A percentile compares a stretch with the other conserved stretches of the same genome.
Conservation (phyloP, 2,888 invertebrate species). For the Hirtodrosophila cameraria region DNA sequence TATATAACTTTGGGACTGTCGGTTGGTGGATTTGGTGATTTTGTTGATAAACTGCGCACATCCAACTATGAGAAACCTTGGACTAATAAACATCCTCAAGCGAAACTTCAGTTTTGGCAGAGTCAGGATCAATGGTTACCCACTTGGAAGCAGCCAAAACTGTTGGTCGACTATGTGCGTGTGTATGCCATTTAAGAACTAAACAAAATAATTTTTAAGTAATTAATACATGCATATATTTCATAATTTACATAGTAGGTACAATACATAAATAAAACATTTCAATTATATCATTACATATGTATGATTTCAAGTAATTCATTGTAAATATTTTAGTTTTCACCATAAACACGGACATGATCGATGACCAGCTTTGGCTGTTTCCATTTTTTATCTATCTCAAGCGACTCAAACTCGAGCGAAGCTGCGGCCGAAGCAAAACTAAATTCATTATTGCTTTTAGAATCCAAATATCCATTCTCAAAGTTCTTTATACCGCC, state of each 20-base stretch:
- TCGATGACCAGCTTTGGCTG: conserved; percentile 18
- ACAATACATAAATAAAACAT: too few relatives aligned
- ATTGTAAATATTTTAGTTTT: conserved; percentile 1
- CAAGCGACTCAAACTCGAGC: not conserved
- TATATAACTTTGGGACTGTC: conserved; percentile 90
- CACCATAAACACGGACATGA: conserved; percentile 17
- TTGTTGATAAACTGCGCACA: conserved; percentile 85
- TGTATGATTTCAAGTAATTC: not conserved
- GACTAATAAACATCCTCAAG: conserved; percentile 88
- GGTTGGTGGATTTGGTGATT: conserved; percentile 90
- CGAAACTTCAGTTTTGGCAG: conserved; percentile 89
- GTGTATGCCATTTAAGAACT: conserved; percentile 77
- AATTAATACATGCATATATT: not conserved
- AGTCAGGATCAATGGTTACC: conserved; percentile 87
- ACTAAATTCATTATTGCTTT: accelerated
- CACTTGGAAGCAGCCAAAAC: conserved; percentile 87
- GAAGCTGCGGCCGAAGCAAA: not conserved
- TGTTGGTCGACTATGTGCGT: conserved; percentile 80
- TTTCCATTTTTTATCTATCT: not conserved
- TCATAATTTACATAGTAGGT: not conserved
- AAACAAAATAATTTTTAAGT: not conserved
- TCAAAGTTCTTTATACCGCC: conserved; percentile 28
- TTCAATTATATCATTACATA: too few relatives aligned
- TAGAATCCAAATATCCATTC: not conserved
- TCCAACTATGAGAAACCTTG: conserved; percentile 88